Percentiles rank a stretch among this genome's conserved stretches.
These are phyloP conservation scores for Lophotis ruficrista DNA, from an alignment of 2,113 vertebrate species.

Conservation along the genomic window DNA sequence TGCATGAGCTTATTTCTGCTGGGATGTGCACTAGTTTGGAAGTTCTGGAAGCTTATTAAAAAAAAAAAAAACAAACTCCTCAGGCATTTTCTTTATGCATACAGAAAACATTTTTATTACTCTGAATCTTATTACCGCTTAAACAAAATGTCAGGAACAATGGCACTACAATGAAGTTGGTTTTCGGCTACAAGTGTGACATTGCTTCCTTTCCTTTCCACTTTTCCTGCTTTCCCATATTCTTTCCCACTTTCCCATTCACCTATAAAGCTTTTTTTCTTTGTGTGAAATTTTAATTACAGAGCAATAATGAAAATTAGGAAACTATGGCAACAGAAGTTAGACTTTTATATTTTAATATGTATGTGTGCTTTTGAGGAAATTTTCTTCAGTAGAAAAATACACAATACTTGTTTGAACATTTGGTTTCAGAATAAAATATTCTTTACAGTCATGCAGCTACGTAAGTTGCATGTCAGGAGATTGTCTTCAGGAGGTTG, in stretches of 20 bases:
- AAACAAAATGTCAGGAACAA: not conserved
- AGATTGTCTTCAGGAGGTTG: not conserved
- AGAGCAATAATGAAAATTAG: not conserved
- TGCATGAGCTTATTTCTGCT: not conserved
- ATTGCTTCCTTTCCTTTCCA: not conserved
- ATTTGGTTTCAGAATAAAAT: not conserved
- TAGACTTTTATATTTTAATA: not conserved
- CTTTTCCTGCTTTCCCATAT: not conserved
- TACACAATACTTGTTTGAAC: not conserved
- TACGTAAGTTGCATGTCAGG: not conserved
- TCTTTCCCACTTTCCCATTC: not conserved
- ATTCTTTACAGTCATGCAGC: not conserved
- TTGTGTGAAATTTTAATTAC: not conserved
- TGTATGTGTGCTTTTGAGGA: not conserved
- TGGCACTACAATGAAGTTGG: not conserved
- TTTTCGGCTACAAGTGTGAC: not conserved
- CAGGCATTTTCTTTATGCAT: not conserved
- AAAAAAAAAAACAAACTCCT: not conserved
- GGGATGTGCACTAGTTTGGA: not conserved
- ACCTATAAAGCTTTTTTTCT: not conserved
- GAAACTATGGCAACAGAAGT: not conserved
- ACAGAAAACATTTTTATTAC: not conserved
- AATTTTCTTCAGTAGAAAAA: not conserved
- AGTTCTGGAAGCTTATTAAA: not conserved
- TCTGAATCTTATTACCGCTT: not conserved